Conservation (phyloP, 2,797 vertebrate species). For the Sebastes trivittatus region DNA sequence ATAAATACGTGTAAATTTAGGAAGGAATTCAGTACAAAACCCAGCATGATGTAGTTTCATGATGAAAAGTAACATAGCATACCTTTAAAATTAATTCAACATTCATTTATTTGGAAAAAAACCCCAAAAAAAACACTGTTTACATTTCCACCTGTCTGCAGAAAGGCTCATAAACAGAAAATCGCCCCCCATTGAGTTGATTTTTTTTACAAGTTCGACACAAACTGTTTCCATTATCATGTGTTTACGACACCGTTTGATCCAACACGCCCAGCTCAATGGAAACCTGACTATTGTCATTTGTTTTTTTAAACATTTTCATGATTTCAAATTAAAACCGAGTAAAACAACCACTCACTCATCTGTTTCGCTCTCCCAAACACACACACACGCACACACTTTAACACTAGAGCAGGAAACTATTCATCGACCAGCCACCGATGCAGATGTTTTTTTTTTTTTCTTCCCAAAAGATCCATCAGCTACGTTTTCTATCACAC, state of each 20-base stretch:
- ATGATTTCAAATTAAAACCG: constrained; percentile 70
- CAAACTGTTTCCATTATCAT: constrained; percentile 35
- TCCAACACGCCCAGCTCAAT: constrained; percentile 51
- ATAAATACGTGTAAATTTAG: constrained; percentile 16
- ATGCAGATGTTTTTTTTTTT: background rate
- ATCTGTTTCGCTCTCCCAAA: background rate
- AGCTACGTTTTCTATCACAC: constrained; percentile 35
- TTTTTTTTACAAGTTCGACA: constrained; percentile 39
- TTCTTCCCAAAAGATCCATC: constrained; percentile 18
- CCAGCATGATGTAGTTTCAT: constrained; percentile 14
- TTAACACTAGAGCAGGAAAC: constrained; percentile 65
- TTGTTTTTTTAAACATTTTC: constrained; percentile 36
- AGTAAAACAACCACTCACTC: constrained; percentile 56
- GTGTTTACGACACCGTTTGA: constrained; percentile 25
- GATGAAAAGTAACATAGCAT: constrained; percentile 52
- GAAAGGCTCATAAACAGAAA: constrained; percentile 38
- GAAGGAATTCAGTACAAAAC: constrained; percentile 43
- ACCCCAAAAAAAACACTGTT: constrained; percentile 42
- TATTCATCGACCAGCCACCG: constrained; percentile 39
- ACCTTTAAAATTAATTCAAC: constrained; percentile 64
- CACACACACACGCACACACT: background rate
- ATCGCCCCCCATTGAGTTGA: constrained; percentile 28
- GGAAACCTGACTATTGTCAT: constrained; percentile 76
- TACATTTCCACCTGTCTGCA: constrained; percentile 58
- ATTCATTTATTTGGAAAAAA: constrained; percentile 71